Conservation (phyloP, 2,797 vertebrate species). For the Ctenochaetus hawaiiensis region DNA sequence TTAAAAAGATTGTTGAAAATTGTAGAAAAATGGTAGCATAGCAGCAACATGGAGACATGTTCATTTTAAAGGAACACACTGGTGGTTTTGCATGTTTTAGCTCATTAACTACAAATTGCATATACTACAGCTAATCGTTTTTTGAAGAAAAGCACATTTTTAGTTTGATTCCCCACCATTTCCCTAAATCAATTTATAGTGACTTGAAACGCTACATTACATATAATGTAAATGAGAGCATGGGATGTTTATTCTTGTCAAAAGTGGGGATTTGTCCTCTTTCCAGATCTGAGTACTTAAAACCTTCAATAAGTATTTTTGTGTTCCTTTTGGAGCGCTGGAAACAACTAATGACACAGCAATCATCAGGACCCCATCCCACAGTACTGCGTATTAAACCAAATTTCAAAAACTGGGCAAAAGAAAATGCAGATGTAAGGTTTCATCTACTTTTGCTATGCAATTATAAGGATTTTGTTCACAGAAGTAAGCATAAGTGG, state of each 20-base stretch:
- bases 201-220: background rate
- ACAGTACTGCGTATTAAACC: background rate
- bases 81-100: slow-evolving; percentile 20
- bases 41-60: background rate
- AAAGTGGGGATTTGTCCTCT: background rate
- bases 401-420: background rate
- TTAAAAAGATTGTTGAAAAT: background rate
- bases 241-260: background rate
- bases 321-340: background rate
- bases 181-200: background rate
- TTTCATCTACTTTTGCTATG: too few species aligned
- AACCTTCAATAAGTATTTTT: background rate
- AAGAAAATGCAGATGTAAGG: background rate
- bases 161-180: slow-evolving; percentile 4
- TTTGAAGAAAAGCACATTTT: slow-evolving; percentile 13
- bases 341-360: background rate
- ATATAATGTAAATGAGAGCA: background rate
- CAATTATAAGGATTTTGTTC: too few species aligned
- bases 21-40: too few species aligned
- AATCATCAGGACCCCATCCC: too few species aligned
- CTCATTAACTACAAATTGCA: slow-evolving; percentile 28
- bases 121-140: background rate
- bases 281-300: background rate
- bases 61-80: slow-evolving; percentile 19
- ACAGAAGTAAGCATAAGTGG: too few species aligned